Conservation (phyloP, 2,113 vertebrate genomes). For the Tympanuchus pallidicinctus region DNA sequence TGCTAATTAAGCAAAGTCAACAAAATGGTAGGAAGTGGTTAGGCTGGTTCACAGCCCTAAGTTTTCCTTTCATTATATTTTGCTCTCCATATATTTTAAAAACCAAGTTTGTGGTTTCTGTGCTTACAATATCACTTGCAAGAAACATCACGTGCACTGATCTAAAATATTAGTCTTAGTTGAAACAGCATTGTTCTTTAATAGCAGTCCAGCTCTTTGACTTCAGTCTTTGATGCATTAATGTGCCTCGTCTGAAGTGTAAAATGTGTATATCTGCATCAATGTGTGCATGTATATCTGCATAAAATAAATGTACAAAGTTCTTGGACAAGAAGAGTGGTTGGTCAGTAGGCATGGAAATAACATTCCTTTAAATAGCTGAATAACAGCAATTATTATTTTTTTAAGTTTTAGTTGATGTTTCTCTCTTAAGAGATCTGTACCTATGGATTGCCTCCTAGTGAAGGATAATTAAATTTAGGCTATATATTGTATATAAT, state of each 20-base stretch:
- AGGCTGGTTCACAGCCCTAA: background rate
- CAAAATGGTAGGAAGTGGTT: background rate
- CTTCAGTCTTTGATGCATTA: background rate
- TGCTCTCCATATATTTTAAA: background rate
- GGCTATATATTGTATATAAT: background rate
- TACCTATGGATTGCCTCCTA: background rate
- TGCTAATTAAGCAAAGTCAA: background rate
- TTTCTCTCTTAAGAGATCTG: background rate
- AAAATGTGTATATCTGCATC: background rate
- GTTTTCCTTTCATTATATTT: background rate
- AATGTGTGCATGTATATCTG: rapidly evolving
- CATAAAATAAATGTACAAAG: background rate
- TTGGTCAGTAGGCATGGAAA: background rate
- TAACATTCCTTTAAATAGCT: background rate
- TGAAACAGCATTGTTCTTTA: background rate
- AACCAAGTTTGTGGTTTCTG: background rate
- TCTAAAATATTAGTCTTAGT: background rate
- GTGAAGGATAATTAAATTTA: background rate
- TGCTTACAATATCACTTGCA: background rate
- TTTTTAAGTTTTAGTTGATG: background rate
- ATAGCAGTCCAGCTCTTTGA: background rate
- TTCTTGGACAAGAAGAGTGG: background rate
- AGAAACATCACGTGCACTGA: background rate
- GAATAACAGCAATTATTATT: background rate
- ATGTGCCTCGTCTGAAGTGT: background rate